Percentiles rank a stretch among this genome's conserved stretches.
Evolutionary conservation across 2,113 vertebrate species (phyloP).

Genomic region (Zeus faber): DNA sequence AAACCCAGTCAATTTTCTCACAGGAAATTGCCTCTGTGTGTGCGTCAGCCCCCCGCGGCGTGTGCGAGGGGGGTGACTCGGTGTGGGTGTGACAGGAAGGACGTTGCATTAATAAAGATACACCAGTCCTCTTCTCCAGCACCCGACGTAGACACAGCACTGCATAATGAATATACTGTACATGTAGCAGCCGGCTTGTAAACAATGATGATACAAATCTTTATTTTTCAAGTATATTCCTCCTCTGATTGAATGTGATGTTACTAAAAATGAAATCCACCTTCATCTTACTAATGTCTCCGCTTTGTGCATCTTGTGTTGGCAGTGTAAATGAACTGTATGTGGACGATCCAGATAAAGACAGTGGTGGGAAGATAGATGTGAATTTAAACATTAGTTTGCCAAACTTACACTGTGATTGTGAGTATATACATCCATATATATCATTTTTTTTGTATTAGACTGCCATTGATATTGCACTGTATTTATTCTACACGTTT

Average conservation of each 20-base stretch:
- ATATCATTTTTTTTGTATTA: constrained; percentile 17
- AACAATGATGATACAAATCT: no score
- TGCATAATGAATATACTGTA: no score
- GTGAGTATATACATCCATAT: constrained; percentile 81
- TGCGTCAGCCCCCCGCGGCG: constrained; percentile 40
- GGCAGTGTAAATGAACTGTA: constrained; percentile 96
- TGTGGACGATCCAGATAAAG: constrained; percentile 97
- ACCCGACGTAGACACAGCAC: no score
- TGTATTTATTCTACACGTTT: not conserved
- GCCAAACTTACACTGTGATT: constrained; percentile 95
- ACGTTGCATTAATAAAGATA: constrained; percentile 41
- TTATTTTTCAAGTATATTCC: no score
- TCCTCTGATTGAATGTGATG: no score
- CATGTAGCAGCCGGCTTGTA: no score
- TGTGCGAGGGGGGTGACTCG: constrained; percentile 39
- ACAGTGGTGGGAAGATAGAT: constrained; percentile 98
- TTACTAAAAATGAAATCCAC: not conserved
- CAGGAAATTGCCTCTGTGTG: constrained; percentile 58
- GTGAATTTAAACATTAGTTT: constrained; percentile 98
- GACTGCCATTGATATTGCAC: not conserved
- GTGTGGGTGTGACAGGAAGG: constrained; percentile 36
- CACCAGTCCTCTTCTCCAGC: no score
- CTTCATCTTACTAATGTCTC: not conserved
- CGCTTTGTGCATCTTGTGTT: constrained; percentile 25
- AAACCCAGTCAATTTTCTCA: constrained; percentile 27